Evolutionary conservation across 2,113 vertebrate species (phyloP), one percentile per base, ranked within the genome.

Genomic region (Podocnemis expansa): DNA sequence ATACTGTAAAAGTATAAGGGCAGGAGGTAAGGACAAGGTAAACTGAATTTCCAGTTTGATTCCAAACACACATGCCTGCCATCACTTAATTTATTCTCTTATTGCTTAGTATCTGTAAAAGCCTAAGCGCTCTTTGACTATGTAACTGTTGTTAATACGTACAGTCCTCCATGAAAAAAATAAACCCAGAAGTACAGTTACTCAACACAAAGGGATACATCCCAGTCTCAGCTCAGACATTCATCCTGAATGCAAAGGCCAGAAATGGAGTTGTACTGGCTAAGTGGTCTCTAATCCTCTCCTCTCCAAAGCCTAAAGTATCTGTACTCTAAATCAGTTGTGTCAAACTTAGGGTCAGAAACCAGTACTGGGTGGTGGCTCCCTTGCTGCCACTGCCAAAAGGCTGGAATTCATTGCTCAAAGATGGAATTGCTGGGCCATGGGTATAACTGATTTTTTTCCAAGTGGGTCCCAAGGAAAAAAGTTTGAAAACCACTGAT

Each of bases 11-110:
- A 76, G 43, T 11, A 76, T 6, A 45, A 58, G n/a, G 0, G 0
- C 70, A 87, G 80, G 81, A 70, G 84, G 84, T 16, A 8, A 85
- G 45, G 41, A n/a, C 51, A 4, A 92, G 47, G 67, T 41, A 76
- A 56, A 24, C 54, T 70, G 82, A 84, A 88, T 93, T 96, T 92
- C 78, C 90, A 90, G 85, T 91, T 93, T 54, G 89, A 90, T 16
- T 31, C 54, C 58, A 73, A 38, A 6, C n/a, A n/a, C n/a, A n/a
- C 11, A 2, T 0, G 1, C 25, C 9, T 7, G 17, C 55, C 67
- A 85, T 75, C 52, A 67, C 34, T 67, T 60, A 3, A 29, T 7
- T 47, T 31, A 60, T 60, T 13, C 58, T 60, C 31, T 29, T 60
- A 38, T 41, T 19, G 70, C 88, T 78, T 84, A 52, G 10, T 89